These are phyloP conservation scores for Microchirus variegatus DNA, from an alignment of 2,797 vertebrate species.

Conservation along the genomic window DNA sequence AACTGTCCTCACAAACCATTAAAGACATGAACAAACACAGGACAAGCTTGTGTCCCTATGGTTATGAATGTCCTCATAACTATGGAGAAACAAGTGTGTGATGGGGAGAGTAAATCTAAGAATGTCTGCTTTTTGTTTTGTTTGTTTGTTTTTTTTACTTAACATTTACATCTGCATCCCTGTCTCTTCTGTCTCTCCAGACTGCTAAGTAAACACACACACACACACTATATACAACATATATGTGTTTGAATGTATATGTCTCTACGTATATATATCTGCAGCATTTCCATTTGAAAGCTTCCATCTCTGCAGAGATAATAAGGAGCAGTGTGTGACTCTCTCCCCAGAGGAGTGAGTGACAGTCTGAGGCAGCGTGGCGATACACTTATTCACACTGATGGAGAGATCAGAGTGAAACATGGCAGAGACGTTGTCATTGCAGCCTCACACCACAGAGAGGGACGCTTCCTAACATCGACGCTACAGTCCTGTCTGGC, in stretches of 20 bases:
- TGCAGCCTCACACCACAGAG: conserved; percentile 73
- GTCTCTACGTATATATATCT: conserved; percentile 48
- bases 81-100: no score
- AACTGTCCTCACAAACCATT: no score
- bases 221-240: not conserved
- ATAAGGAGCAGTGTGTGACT: conserved; percentile 61
- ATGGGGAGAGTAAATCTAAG: no score
- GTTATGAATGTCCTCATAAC: no score
- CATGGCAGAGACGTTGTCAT: conserved; percentile 79
- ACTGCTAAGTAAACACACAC: conserved; percentile 9
- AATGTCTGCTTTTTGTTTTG: no score
- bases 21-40: no score
- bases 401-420: conserved; percentile 83
- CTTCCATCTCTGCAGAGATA: conserved; percentile 64
- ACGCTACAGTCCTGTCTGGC: conserved; percentile 64
- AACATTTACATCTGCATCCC: conserved; percentile 15
- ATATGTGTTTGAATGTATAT: conserved; percentile 30
- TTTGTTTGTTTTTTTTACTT: not conserved
- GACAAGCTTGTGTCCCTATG: no score
- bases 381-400: conserved; percentile 77
- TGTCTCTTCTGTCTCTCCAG: conserved; percentile 18
- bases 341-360: conserved; percentile 76
- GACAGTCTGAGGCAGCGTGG: conserved; percentile 75
- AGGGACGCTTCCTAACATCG: conserved; percentile 62
- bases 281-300: conserved; percentile 71